Evolutionary conservation across 2,888 invertebrate genomes (phyloP).

Genomic region (Drosophila tripunctata): DNA sequence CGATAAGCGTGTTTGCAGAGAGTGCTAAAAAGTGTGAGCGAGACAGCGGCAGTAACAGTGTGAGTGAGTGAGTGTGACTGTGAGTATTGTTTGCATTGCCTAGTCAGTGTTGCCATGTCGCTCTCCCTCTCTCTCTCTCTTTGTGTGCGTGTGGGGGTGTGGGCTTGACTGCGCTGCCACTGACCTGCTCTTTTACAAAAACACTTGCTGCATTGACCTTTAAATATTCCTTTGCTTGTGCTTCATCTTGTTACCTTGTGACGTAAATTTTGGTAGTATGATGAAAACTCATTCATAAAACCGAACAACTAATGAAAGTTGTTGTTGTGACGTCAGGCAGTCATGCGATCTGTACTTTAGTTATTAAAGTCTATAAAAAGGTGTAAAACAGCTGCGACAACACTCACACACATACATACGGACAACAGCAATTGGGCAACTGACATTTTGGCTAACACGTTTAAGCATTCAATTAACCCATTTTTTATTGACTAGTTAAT

Average conservation of each 20-base stretch:
- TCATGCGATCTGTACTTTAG: slow-evolving; percentile 5
- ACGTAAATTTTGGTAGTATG: slow-evolving; percentile 9
- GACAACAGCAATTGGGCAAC: slow-evolving; percentile 10
- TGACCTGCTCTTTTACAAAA: slow-evolving; percentile 48
- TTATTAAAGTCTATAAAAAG: slow-evolving; percentile 2
- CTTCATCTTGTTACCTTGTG: background rate
- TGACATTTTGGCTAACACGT: background rate
- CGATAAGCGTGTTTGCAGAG: slow-evolving; percentile 61
- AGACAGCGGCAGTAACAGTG: slow-evolving; percentile 3
- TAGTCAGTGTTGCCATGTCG: too few relatives aligned
- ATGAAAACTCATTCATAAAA: slow-evolving; percentile 54
- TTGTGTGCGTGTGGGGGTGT: slow-evolving; percentile 11
- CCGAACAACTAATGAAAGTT: slow-evolving; percentile 5
- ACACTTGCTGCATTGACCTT: slow-evolving; percentile 52
- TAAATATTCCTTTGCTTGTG: slow-evolving; percentile 23
- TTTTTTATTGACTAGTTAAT: background rate
- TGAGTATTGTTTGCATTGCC: slow-evolving; percentile 6
- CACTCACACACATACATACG: too few relatives aligned
- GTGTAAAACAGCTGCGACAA: slow-evolving; percentile 30
- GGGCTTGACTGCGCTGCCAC: slow-evolving; percentile 31
- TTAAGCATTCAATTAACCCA: background rate
- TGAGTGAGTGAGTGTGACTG: slow-evolving; percentile 2
- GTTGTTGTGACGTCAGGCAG: slow-evolving; percentile 28
- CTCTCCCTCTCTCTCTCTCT: too few relatives aligned
- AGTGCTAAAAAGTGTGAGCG: slow-evolving; percentile 20